Base-by-base conservation (phyloP, 2,797 vertebrate genomes). In the Chelidonichthys spinosus region DNA sequence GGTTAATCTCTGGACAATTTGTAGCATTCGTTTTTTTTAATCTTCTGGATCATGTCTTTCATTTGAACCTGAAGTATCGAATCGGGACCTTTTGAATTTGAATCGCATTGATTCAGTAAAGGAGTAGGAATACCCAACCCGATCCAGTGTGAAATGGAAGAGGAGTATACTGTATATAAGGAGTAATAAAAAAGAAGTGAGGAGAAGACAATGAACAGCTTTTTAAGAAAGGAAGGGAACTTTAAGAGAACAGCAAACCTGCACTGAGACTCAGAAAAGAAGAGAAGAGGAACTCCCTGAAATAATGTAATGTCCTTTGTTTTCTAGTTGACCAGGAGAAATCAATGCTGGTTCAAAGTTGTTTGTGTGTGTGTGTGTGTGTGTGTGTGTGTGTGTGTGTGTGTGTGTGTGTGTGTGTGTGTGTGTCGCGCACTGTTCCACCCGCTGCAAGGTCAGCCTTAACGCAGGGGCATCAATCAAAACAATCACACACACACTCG, bases 371-470 rank as follows among this genome's bases (percentile, higher is more conserved):
- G 46, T 72, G 43, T 76, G 56, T 54, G 55, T 52, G 56, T 70
- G 61, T 71, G 72, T 85, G 79, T 72, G 76, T 25, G 25, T 25
- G 25, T 25, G 68, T 40, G 47, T 46, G 63, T 68, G 46, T 72
- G 43, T 76, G 56, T 54, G 55, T 52, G 56, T 70, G 61, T 71
- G 72, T 85, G 79, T 72, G 76, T 74, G 63, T 80, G 69, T 78
- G 69, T 72, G 75, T 80, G n/a, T n/a, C n/a, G 68, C 63, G 78
- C 63, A 65, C 39, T 66, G 63, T 74, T 83, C 64, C 25, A 63
- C 60, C 76, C 18, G 37, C 74, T 82, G 82, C 84, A 92, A 90
- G 87, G 87, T 89, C 89, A 89, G 76, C 70, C 55, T 69, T 56
- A 82, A 67, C 58, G 10, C 56, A 76, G 67, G 50, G 13, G 7